A percentile compares a stretch with the other conserved stretches of the same genome.
phyloP scores from a whole-genome alignment of 35 echinoderm and acorn worm species.

The Strongylocentrotus purpuratus region DNA sequence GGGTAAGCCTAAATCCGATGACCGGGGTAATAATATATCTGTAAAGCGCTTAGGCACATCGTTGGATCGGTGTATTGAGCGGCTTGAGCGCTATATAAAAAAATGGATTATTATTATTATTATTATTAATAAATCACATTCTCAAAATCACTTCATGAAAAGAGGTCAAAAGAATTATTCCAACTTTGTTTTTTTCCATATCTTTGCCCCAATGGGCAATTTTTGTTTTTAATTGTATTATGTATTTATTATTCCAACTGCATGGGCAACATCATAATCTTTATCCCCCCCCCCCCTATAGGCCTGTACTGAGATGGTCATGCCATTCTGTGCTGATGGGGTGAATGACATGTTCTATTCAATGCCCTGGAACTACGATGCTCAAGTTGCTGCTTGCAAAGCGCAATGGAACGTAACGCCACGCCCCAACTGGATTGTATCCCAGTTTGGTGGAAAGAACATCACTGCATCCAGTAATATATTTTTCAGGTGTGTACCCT shows the following conservation, averaged over 20 bases:
- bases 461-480: conserved; percentile 88
- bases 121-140: too few relatives aligned
- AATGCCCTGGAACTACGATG: conserved; percentile 76
- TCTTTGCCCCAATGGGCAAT: neutral
- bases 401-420: conserved; percentile 78
- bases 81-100: too few relatives aligned
- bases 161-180: too few relatives aligned
- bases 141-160: too few relatives aligned
- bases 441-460: conserved; percentile 84
- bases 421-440: conserved; percentile 67
- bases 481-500: conserved; percentile 77
- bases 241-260: neutral
- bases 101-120: too few relatives aligned
- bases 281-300: conserved; percentile 25
- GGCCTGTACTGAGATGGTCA: conserved; percentile 93
- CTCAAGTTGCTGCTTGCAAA: conserved; percentile 60
- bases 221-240: neutral
- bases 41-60: too few relatives aligned
- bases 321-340: conserved; percentile 86
- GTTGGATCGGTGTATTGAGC: too few relatives aligned
- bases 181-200: too few relatives aligned
- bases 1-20: too few relatives aligned
- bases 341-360: conserved; percentile 90
- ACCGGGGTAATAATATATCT: too few relatives aligned
- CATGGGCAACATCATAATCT: neutral